Evolutionary conservation across 2,888 invertebrate genomes (phyloP).

Genomic region (Brenthis hecate): DNA sequence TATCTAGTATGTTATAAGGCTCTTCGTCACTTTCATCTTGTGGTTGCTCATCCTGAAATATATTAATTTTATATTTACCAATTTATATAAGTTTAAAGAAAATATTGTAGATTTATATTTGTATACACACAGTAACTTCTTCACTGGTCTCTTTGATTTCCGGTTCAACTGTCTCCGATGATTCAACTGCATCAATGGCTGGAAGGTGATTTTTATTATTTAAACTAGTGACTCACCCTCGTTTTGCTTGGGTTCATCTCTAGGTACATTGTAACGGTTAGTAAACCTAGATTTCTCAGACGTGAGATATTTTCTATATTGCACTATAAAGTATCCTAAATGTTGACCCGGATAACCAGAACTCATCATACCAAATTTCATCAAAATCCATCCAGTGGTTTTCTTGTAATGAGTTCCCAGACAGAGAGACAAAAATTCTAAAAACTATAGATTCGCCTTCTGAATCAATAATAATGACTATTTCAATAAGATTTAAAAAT

Average conservation of each 20-base stretch:
- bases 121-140: slow-evolving; percentile 21
- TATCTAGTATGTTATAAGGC: slow-evolving; percentile 64
- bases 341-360: too few relatives aligned
- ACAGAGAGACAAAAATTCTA: too few relatives aligned
- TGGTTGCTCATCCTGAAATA: slow-evolving; percentile 43
- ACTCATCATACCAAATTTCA: too few relatives aligned
- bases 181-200: slow-evolving; percentile 22
- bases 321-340: too few relatives aligned
- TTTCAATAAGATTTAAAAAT: not conserved
- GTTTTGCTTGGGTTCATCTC: too few relatives aligned
- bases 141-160: slow-evolving; percentile 23
- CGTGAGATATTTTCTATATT: too few relatives aligned
- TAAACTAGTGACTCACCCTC: not conserved
- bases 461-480: too few relatives aligned
- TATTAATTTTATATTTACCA: not conserved
- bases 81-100: not conserved
- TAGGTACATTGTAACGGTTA: too few relatives aligned
- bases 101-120: not conserved
- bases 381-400: too few relatives aligned
- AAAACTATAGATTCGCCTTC: too few relatives aligned
- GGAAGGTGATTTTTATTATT: slow-evolving; percentile 12
- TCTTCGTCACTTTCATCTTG: slow-evolving; percentile 48
- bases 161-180: slow-evolving; percentile 12
- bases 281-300: too few relatives aligned
- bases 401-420: too few relatives aligned